Conservation (phyloP, 2,797 vertebrate species). For the Darevskia mixta region DNA sequence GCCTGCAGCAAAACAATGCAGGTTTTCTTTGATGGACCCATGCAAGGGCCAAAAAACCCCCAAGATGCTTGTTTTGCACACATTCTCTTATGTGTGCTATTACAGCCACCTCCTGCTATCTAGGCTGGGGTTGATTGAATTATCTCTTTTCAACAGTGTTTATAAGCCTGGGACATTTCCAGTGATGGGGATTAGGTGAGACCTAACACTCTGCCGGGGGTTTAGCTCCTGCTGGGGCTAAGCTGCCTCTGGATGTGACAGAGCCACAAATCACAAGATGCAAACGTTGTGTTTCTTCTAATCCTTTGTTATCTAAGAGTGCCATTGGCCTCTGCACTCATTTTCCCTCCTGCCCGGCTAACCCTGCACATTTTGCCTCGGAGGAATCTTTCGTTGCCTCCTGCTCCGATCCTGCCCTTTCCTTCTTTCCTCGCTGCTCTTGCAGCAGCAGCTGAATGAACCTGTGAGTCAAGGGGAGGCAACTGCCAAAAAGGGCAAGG, state of each 20-base stretch:
- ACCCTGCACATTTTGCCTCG: conserved; percentile 12
- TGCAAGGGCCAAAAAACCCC: background rate
- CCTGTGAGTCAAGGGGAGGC: conserved; percentile 11
- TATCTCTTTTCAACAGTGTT: background rate
- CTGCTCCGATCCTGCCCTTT: background rate
- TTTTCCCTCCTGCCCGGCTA: background rate
- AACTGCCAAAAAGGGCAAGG: conserved; percentile 12
- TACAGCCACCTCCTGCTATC: too few relatives aligned
- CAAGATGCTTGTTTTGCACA: background rate
- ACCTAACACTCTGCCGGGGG: background rate
- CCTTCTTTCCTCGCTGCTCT: background rate
- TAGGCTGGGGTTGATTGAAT: background rate
- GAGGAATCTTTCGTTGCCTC: background rate
- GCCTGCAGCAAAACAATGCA: background rate
- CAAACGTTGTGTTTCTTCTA: background rate
- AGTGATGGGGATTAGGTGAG: background rate
- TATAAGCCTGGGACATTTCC: background rate
- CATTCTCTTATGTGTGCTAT: background rate
- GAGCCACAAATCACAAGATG: background rate
- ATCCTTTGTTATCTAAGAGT: accelerated
- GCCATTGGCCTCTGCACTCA: accelerated
- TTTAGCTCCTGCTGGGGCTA: background rate
- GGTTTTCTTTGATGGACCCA: background rate
- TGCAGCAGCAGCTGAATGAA: background rate
- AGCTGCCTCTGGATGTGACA: background rate